Evolutionary conservation across 2,113 vertebrate species (phyloP).

Genomic region (Parus major): DNA sequence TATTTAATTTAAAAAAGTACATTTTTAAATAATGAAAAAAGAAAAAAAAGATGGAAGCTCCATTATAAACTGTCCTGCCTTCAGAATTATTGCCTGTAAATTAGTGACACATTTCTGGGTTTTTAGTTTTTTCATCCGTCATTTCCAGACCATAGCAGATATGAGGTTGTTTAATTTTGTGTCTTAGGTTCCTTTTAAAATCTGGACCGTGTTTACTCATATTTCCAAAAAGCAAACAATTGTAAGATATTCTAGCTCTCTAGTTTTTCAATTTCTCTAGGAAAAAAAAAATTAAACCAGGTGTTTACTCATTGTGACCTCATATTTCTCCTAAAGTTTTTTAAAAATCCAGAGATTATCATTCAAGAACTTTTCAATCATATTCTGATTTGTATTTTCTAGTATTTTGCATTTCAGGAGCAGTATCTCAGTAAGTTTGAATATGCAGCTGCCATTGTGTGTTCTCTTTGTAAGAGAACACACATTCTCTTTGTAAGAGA

Average conservation of each 20-base stretch:
- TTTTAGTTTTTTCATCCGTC: background rate
- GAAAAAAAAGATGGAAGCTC: background rate
- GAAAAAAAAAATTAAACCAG: background rate
- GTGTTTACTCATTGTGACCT: background rate
- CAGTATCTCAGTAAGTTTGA: background rate
- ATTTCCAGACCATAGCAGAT: background rate
- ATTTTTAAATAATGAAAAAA: background rate
- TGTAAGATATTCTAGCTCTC: background rate
- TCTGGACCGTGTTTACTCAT: background rate
- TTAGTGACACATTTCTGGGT: background rate
- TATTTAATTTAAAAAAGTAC: background rate
- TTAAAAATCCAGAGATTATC: background rate
- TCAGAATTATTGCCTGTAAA: background rate
- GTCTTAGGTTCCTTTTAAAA: background rate
- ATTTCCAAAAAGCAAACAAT: background rate
- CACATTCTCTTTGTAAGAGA: no score
- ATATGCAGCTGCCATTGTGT: background rate
- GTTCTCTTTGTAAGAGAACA: background rate
- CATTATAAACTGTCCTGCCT: background rate
- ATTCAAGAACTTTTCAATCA: background rate
- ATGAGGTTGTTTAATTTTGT: background rate
- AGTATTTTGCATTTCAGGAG: background rate
- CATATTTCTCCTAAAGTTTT: background rate
- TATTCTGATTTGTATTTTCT: background rate
- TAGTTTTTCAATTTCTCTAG: background rate